A percentile compares a stretch with the other conserved stretches of the same genome.
phyloP scores from a whole-genome alignment of 2,113 vertebrate species.

The Prunella himalayana region DNA sequence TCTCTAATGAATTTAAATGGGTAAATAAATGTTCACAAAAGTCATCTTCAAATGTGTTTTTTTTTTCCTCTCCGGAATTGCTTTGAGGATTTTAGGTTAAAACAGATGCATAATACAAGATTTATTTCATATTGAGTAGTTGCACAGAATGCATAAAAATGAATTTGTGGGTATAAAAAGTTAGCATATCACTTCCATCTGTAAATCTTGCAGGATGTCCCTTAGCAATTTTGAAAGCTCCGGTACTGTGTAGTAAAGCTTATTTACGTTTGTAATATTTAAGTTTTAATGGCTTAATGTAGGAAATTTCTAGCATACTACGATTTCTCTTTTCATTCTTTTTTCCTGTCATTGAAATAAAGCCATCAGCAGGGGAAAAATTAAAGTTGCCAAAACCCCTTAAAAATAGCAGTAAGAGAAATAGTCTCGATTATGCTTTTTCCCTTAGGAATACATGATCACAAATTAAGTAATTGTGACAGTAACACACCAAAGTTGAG shows the following conservation, averaged over 20 bases:
- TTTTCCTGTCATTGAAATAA: not conserved
- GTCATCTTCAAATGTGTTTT: not conserved
- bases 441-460: not conserved
- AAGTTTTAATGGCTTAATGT: not conserved
- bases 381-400: not conserved
- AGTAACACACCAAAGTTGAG: not conserved
- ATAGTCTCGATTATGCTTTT: not conserved
- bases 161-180: conserved; percentile 25
- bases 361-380: not conserved
- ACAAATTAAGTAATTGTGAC: not conserved
- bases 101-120: not conserved
- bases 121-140: conserved; percentile 40
- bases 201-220: not conserved
- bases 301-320: not conserved
- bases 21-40: conserved; percentile 35
- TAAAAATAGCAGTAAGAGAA: not conserved
- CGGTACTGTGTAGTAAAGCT: not conserved
- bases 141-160: conserved; percentile 4
- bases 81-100: conserved; percentile 24
- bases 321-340: not conserved
- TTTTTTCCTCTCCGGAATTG: conserved; percentile 8
- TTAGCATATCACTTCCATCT: not conserved
- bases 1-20: conserved; percentile 11
- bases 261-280: not conserved
- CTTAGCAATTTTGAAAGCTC: not conserved